Evolutionary conservation across 1,140 invertebrate species (phyloP).

Genomic region (Tetramorium alpestre): DNA sequence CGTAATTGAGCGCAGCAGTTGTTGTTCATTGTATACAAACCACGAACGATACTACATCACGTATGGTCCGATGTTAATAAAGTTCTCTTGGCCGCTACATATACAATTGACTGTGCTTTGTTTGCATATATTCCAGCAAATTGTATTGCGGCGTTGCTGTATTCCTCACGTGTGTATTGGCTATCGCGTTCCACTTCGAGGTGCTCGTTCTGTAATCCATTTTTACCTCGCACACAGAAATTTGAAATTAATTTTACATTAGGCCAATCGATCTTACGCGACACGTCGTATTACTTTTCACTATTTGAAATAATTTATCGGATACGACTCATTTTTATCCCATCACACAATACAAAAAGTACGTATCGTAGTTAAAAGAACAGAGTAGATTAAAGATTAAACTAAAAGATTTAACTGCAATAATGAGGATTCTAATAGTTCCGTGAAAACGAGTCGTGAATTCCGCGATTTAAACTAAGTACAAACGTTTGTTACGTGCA

Average conservation of each 20-base stretch:
- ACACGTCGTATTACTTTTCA: too few species aligned
- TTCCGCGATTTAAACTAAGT: slow-evolving; percentile 3
- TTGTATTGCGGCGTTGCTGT: slow-evolving; percentile 12
- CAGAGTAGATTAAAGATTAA: not conserved
- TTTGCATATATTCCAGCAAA: slow-evolving; percentile 21
- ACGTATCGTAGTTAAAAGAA: not conserved
- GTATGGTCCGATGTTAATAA: slow-evolving; percentile 19
- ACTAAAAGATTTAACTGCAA: not conserved
- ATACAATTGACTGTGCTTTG: slow-evolving; percentile 26
- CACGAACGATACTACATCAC: slow-evolving; percentile 9
- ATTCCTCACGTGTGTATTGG: not conserved
- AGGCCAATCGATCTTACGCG: not conserved
- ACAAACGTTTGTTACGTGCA: not conserved
- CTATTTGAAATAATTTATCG: not conserved
- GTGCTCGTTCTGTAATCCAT: not conserved
- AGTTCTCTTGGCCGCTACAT: not conserved
- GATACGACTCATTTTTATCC: not conserved
- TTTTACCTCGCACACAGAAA: not conserved
- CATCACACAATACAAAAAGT: not conserved
- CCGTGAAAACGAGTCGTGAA: not conserved
- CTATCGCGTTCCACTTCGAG: not conserved
- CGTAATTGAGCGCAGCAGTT: slow-evolving; percentile 21
- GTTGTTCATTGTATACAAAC: slow-evolving; percentile 5
- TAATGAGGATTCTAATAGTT: not conserved
- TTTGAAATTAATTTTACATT: not conserved